Base-by-base conservation (phyloP, 2,797 vertebrate genomes). In the Australoheros facetus region DNA sequence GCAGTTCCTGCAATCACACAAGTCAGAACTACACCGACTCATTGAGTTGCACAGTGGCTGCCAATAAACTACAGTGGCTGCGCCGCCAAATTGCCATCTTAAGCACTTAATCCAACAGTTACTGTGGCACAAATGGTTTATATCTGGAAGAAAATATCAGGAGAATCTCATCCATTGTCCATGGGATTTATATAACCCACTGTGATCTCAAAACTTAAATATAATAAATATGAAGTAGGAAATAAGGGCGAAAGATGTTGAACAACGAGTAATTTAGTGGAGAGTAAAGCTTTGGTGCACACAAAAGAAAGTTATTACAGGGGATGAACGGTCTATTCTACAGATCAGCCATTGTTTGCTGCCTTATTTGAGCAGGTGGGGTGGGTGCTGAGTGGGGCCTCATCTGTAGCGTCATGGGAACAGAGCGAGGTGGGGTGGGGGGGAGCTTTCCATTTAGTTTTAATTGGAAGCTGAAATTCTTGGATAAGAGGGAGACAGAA, bases 401-500 rank as follows among this genome's bases (percentile, higher is more conserved):
- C 80, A 82, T 86, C 71, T 75, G 78, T 37, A 56, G 85, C 16
- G 3, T 48, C 74, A 58, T 87, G 86, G 89, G 90, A 91, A 72
- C 39, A n/a, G 26, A 14, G 75, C 32, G 7, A 73, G 76, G 69
- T 6, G 56, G 73, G 69, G 64, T 28, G 70, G 76, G 70, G 85
- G 81, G 60, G 73, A 2, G 23, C 64, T 81, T 92, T 94, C 88
- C 60, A 93, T 92, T 94, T 90, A 37, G 13, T 90, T 92, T 91
- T 94, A 93, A 94, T 94, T 94, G 91, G 88, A 92, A 75, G 87
- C 83, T 88, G 88, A 86, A 90, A 90, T 91, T 91, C 83, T 85
- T 78, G 85, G 90, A 90, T 87, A 87, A 90, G 78, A 69, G 72
- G 77, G 26, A 73, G 84, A 81, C 84, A 88, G 86, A 91, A 91